These are phyloP conservation scores for Cosmopolites sordidus DNA, from an alignment of 2,888 invertebrate genomes.

Conservation along the genomic window DNA sequence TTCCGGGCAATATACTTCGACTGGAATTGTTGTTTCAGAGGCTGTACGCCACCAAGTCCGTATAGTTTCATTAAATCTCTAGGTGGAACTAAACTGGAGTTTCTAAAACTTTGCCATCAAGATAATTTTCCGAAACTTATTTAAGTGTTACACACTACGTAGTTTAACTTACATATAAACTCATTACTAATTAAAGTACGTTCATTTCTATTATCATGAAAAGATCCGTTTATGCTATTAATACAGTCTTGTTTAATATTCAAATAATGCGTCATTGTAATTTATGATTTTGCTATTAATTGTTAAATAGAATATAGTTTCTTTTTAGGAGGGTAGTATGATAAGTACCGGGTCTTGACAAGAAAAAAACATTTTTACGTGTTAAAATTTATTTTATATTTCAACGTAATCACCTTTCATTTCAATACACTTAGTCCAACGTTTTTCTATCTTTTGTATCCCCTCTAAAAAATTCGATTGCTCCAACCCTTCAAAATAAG, in stretches of 20 bases:
- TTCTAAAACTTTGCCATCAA: constrained; percentile 43
- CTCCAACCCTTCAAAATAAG: too few relatives aligned
- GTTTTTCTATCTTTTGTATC: too few relatives aligned
- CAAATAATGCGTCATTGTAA: constrained; percentile 1
- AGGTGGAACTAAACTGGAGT: constrained; percentile 40
- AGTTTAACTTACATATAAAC: constrained; percentile 32
- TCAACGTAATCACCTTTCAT: too few relatives aligned
- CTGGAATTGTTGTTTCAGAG: constrained; percentile 44
- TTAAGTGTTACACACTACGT: constrained; percentile 34
- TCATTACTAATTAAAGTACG: constrained; percentile 27
- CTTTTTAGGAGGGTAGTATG: too few relatives aligned
- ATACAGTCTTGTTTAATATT: constrained; percentile 11
- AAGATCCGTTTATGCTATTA: constrained; percentile 13
- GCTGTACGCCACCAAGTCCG: constrained; percentile 40
- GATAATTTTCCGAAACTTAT: constrained; percentile 43
- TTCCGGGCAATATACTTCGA: constrained; percentile 45
- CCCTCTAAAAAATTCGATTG: too few relatives aligned
- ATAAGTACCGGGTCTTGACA: too few relatives aligned
- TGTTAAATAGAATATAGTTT: too few relatives aligned
- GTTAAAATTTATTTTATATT: too few relatives aligned
- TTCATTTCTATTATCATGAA: constrained; percentile 15
- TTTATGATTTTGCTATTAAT: too few relatives aligned
- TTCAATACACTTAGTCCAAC: too few relatives aligned
- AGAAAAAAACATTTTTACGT: too few relatives aligned
- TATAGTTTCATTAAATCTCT: constrained; percentile 41